Evolutionary conservation across 2,797 vertebrate species (phyloP).

Genomic region (Telmatherina bonti): DNA sequence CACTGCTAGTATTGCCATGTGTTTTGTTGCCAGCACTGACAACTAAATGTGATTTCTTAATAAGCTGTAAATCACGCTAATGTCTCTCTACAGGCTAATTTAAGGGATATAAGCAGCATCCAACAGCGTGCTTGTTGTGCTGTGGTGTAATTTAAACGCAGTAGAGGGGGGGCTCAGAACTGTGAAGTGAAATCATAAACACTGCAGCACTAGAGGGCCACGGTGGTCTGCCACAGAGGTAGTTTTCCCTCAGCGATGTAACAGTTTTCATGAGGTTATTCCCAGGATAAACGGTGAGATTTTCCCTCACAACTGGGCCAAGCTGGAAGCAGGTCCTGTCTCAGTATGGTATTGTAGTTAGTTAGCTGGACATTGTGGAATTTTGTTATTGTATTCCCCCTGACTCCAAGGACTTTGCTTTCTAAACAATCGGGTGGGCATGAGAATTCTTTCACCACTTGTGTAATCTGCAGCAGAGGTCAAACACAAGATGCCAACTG

Average conservation of each 20-base stretch:
- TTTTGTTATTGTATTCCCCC: slow-evolving; percentile 10
- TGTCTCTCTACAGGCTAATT: slow-evolving; percentile 9
- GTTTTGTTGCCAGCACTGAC: neutral
- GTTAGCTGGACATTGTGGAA: slow-evolving; percentile 9
- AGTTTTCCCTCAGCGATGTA: slow-evolving; percentile 40
- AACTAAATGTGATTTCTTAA: slow-evolving; percentile 19
- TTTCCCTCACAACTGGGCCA: slow-evolving; percentile 3
- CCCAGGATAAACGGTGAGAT: slow-evolving; percentile 44
- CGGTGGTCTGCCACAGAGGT: slow-evolving; percentile 26
- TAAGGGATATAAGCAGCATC: slow-evolving; percentile 13
- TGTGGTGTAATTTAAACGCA: slow-evolving; percentile 23
- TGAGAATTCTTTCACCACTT: neutral
- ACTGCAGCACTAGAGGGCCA: slow-evolving; percentile 27
- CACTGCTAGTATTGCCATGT: neutral
- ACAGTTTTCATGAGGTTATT: slow-evolving; percentile 37
- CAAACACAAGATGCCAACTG: neutral
- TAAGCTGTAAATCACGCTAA: slow-evolving; percentile 26
- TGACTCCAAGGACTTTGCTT: neutral
- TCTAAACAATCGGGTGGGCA: slow-evolving; percentile 5
- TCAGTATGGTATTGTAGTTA: slow-evolving; percentile 1
- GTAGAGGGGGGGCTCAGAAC: slow-evolving; percentile 12
- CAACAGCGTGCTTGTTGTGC: slow-evolving; percentile 28
- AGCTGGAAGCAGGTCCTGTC: neutral
- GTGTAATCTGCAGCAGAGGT: neutral
- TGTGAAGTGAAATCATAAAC: slow-evolving; percentile 42